Conservation (phyloP, 1,140 invertebrate species). For the Diorhabda elongata region DNA sequence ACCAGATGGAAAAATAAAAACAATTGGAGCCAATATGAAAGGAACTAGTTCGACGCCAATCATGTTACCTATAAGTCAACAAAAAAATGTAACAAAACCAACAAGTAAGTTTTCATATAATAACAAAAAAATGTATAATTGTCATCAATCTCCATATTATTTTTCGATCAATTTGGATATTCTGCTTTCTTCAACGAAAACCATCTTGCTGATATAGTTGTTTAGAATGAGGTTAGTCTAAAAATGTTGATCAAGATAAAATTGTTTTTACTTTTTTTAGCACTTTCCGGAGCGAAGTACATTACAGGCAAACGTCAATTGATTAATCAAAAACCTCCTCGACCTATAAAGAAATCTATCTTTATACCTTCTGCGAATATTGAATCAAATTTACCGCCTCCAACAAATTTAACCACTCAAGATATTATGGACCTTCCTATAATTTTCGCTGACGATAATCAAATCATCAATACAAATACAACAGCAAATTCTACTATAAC, state of each 20-base stretch:
- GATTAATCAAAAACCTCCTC: conserved; percentile 27
- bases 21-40: conserved; percentile 21
- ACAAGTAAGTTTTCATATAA: not conserved
- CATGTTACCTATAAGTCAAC: conserved; percentile 14
- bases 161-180: no score
- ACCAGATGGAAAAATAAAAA: conserved; percentile 41
- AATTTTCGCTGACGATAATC: conserved; percentile 62
- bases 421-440: conserved; percentile 65
- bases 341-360: conserved; percentile 28
- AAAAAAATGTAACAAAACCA: not conserved
- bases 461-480: conserved; percentile 47
- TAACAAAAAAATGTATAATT: no score
- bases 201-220: no score
- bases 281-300: conserved; percentile 26
- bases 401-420: conserved; percentile 54
- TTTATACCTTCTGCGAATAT: conserved; percentile 20
- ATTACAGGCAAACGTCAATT: conserved; percentile 40
- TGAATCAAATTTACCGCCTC: conserved; percentile 31
- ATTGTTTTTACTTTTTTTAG: not conserved
- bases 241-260: no score
- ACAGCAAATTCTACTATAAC: conserved; percentile 27
- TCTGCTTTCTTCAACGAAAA: no score
- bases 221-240: no score
- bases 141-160: no score
- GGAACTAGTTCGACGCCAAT: conserved; percentile 20